These are phyloP conservation scores for Luscinia megarhynchos DNA, from an alignment of 2,797 vertebrate genomes.

Conservation along the genomic window DNA sequence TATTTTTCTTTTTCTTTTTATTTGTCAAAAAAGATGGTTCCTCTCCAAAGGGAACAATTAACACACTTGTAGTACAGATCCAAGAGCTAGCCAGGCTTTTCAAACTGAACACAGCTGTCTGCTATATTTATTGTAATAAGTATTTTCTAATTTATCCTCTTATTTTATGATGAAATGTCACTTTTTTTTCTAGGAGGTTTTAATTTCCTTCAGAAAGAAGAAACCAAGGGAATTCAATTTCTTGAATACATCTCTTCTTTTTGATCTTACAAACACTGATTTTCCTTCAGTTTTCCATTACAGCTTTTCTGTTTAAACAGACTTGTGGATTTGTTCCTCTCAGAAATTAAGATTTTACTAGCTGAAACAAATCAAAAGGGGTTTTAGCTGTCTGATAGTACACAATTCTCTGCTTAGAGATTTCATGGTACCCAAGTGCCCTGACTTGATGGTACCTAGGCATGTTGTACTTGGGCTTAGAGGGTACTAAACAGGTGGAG, in stretches of 20 bases:
- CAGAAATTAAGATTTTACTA: background rate
- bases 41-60: background rate
- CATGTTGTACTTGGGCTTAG: background rate
- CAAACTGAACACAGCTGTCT: background rate
- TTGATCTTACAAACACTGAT: background rate
- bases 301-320: background rate
- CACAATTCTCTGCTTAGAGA: background rate
- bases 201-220: background rate
- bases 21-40: background rate
- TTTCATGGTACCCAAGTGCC: background rate
- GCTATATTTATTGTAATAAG: background rate
- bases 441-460: background rate
- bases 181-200: background rate
- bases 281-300: background rate
- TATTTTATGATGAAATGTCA: background rate
- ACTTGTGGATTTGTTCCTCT: background rate
- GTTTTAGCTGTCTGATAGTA: background rate
- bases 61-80: background rate
- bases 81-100: background rate
- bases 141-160: background rate
- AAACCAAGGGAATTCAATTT: background rate
- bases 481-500: rapidly evolving
- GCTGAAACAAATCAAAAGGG: background rate
- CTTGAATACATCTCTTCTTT: background rate
- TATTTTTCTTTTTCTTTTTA: background rate